Percentiles rank a stretch among this genome's conserved stretches.
Evolutionary conservation across 2,113 vertebrate species (phyloP).

Genomic region (Tetrao urogallus): DNA sequence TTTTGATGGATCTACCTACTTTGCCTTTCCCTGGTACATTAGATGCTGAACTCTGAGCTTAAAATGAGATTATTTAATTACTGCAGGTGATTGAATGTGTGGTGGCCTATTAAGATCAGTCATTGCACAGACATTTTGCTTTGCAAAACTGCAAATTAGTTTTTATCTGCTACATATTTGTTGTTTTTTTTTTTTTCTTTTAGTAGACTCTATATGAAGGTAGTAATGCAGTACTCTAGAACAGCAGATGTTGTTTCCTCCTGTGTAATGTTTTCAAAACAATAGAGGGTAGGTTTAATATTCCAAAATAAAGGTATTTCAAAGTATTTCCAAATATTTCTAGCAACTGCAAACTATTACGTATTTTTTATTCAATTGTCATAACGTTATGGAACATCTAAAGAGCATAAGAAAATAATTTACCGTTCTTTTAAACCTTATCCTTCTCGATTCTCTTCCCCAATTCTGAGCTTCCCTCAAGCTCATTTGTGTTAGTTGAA

Average conservation of each 20-base stretch:
- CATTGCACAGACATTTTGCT: neutral
- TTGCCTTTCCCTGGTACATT: neutral
- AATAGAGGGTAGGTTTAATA: neutral
- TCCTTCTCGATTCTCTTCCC: neutral
- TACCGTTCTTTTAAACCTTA: neutral
- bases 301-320: neutral
- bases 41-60: neutral
- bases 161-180: neutral
- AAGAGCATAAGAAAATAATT: neutral
- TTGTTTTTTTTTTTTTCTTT: neutral
- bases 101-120: neutral
- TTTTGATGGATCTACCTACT: neutral
- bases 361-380: neutral
- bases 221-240: neutral
- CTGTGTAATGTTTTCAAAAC: neutral
- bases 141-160: neutral
- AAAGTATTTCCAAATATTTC: neutral
- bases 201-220: neutral
- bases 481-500: neutral
- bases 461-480: neutral
- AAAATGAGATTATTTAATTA: neutral
- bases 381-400: fast-evolving
- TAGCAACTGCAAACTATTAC: neutral
- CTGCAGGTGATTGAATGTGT: neutral
- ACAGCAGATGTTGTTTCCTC: neutral